Evolutionary conservation across 2,888 invertebrate species (phyloP), one percentile per base, ranked within the genome.

Genomic region (Nowickia ferox): DNA sequence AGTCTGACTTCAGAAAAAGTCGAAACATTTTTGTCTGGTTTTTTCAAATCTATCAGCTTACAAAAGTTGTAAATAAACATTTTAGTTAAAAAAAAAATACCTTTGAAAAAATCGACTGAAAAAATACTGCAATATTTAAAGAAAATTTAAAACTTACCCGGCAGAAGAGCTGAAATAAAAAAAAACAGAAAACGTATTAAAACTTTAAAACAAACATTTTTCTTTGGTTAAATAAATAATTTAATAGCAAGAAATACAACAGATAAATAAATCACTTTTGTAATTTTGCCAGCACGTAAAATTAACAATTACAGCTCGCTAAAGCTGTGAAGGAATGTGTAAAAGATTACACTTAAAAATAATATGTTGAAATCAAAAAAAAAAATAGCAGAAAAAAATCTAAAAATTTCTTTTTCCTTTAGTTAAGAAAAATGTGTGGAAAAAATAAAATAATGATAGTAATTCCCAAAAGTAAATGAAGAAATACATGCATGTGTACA

Each of bases 401-500:
- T 44, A 17, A 74, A 71, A 84, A 80, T 22, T 83, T 68, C 68
- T 69, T 76, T 46, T 51, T 69, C 19, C 65, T 59, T 55, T 53
- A 46, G 59, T 51, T 74, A 77, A 68, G 79, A 79, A 84, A 75
- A 85, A 82, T 78, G 71, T 72, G 77, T 69, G 84, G 66, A 86
- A 84, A n/a, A 78, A 46, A 79, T 74, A 84, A 84, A 87, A 86
- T 68, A 86, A 84, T 83, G 84, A 88, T 82, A 86, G 87, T 88
- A 88, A 88, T 88, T 89, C 88, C 90, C 89, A 88, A 86, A 66
- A 86, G 87, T 72, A 80, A 84, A 84, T 75, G 55, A 71, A 80
- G 72, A 63, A 53, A 55, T 22, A 76, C 17, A 57, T 46, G 30
- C 30, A 30, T 30, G 6, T 30, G 4, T 4, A 51, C 9, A 81